Evolutionary conservation across 2,113 vertebrate species (phyloP).

Genomic region (Upupa epops): DNA sequence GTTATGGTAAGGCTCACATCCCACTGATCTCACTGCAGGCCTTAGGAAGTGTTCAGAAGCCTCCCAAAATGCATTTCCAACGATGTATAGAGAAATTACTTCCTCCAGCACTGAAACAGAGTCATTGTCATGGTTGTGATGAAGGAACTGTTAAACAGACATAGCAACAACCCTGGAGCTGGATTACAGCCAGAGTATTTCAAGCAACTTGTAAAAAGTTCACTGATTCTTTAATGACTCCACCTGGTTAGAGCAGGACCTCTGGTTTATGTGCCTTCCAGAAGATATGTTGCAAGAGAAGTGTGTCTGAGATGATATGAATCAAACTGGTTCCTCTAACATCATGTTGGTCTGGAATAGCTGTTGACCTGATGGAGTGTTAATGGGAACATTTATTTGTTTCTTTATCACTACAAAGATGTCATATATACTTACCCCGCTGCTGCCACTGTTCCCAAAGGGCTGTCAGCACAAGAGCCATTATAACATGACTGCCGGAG

Average conservation of each 20-base stretch:
- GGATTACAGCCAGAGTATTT: slow-evolving; percentile 46
- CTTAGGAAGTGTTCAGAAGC: not conserved
- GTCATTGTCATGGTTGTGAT: not conserved
- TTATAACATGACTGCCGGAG: slow-evolving; percentile 61
- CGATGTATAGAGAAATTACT: not conserved
- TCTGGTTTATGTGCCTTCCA: slow-evolving; percentile 50
- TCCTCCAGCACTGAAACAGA: not conserved
- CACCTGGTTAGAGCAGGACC: slow-evolving; percentile 61
- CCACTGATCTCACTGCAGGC: not conserved
- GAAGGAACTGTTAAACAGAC: slow-evolving; percentile 35
- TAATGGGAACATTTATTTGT: slow-evolving; percentile 75
- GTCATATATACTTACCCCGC: slow-evolving; percentile 63
- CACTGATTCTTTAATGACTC: slow-evolving; percentile 49
- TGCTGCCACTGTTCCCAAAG: slow-evolving; percentile 67
- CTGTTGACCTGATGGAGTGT: slow-evolving; percentile 69
- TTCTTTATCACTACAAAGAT: slow-evolving; percentile 74
- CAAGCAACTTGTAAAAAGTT: slow-evolving; percentile 68
- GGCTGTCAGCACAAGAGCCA: slow-evolving; percentile 69
- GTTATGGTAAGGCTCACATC: not conserved
- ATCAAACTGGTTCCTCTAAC: slow-evolving; percentile 26
- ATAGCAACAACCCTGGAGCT: slow-evolving; percentile 14
- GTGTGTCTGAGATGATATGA: slow-evolving; percentile 53
- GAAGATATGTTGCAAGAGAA: slow-evolving; percentile 41
- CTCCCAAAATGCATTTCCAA: not conserved
- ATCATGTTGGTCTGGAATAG: slow-evolving; percentile 55